phyloP scores from a whole-genome alignment of 2,888 invertebrate species.

The Tenthredo notha region DNA sequence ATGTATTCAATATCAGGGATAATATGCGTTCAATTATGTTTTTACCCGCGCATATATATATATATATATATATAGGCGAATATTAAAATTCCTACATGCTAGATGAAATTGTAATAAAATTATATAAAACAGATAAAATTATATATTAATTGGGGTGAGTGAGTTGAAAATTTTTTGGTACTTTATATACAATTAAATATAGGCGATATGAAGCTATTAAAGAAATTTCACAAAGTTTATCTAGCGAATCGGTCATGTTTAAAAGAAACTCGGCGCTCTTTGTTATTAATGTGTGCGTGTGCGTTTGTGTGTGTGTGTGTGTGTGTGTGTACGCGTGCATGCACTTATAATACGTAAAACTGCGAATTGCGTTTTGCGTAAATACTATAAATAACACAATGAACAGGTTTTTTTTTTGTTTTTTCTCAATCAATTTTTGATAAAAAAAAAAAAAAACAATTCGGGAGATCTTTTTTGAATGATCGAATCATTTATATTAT shows the following conservation, averaged over 20 bases:
- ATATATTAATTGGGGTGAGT: constrained; percentile 20
- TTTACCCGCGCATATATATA: background rate
- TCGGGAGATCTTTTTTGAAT: background rate
- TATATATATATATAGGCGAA: background rate
- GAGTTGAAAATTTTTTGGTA: constrained; percentile 72
- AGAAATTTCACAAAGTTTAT: constrained; percentile 72
- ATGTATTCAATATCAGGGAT: background rate
- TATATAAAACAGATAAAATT: background rate
- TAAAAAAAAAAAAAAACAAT: background rate
- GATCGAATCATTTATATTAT: background rate
- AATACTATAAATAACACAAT: background rate
- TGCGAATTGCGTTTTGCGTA: background rate
- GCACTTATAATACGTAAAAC: background rate
- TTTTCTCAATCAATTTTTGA: background rate
- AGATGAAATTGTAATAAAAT: background rate
- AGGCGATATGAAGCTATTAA: constrained; percentile 69
- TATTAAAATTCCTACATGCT: background rate
- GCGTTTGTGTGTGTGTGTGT: no score
- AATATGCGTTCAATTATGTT: background rate
- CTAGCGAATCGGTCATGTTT: constrained; percentile 38
- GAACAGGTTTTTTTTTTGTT: background rate
- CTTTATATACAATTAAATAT: constrained; percentile 70
- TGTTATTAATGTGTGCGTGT: background rate
- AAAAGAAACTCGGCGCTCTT: background rate
- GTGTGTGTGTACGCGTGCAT: no score